Evolutionary conservation across 1,140 invertebrate genomes (phyloP), one percentile per base, ranked within the genome.

Genomic region (Anthonomus grandis): DNA sequence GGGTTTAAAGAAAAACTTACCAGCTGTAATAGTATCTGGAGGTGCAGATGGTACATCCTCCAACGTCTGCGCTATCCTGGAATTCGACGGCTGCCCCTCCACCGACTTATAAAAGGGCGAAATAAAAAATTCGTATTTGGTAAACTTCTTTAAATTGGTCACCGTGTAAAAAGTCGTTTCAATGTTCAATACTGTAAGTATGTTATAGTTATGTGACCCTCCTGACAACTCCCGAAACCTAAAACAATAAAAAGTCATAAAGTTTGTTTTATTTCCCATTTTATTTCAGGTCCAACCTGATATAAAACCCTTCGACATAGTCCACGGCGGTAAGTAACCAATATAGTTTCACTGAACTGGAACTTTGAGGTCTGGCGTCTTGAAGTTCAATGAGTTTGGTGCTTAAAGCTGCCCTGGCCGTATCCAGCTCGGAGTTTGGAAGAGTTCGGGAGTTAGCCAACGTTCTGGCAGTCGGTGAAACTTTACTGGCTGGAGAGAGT

Each of bases 91-190:
- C 61, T 86, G 83, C 0, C 91, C 91, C 64, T 91, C 88, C 12
- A 93, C 82, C 3, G 82, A 86, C 62, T 89, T 87, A 70, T 86
- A 91, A 75, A 89, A 94, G 37, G 91, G 90, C n/a, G 90, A 86
- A 15, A 93, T 77, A 63, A 93, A 93, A 65, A 93, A 89, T 73
- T 93, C 89, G 68, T 95, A 95, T 65, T 86, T 86, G 6, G 87
- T 91, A 66, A 83, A 92, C 64, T 93, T 91, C 48, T 85, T 82
- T 15, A 95, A 75, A 65, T 86, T 86, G 3, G 83, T 84, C 1
- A 83, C 79, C 1, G 81, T 81, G 34, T 83, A 81, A 64, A 82
- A 84, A 24, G 66, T 72, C 3, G 62, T 64, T 19, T 67, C 60
- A n/a, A 68, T 60, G 52, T 72, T 66, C 45, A 85, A 72, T 0